Base-by-base conservation (phyloP, 2,888 invertebrate species). In the Diogma glabrata region DNA sequence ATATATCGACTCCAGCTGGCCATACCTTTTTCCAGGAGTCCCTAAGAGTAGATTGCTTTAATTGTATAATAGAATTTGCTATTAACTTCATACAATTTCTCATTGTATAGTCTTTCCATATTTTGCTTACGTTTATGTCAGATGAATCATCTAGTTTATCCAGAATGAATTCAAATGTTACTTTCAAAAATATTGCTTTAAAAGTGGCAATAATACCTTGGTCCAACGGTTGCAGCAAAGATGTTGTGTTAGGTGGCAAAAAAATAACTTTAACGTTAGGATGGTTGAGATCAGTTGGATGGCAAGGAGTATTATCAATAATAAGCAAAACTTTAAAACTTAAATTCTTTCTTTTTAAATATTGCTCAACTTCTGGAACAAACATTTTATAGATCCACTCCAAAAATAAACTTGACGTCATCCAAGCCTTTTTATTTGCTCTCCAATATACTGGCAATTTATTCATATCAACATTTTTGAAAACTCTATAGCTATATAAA, bases 371-470 rank as follows among this genome's bases (percentile, higher is more conserved):
- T n/a, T n/a, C n/a, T 19, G 17, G 12, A 43, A 43, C 38, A 38
- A 38, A 16, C 5, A 38, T 38, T 38, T 38, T 12, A 20, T 17
- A 17, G 20, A 38, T 19, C 38, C 19, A 38, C 20, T 38, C 19
- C 20, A 9, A 19, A 38, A 38, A 38, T 4, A 38, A 3, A 9
- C 20, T 20, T 43, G 43, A 22, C 22, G 43, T 43, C 43, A 43
- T 22, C 43, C 22, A 43, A 10, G 43, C 22, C 22, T 43, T 43
- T 43, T 22, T 14, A 22, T 43, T 43, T 43, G 23, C n/a, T 7
- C 43, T 22, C 43, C 23, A 43, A 43, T 43, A 43, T 43, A 43
- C 22, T n/a, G 43, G 43, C 23, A 43, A 43, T 43, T 43, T 43
- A 43, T 22, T 43, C 22, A 20, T 43, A 43, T 43, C 43, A n/a